Evolutionary conservation across 2,888 invertebrate species (phyloP), one percentile per base, ranked within the genome.

Genomic region (Plebejus melissa): DNA sequence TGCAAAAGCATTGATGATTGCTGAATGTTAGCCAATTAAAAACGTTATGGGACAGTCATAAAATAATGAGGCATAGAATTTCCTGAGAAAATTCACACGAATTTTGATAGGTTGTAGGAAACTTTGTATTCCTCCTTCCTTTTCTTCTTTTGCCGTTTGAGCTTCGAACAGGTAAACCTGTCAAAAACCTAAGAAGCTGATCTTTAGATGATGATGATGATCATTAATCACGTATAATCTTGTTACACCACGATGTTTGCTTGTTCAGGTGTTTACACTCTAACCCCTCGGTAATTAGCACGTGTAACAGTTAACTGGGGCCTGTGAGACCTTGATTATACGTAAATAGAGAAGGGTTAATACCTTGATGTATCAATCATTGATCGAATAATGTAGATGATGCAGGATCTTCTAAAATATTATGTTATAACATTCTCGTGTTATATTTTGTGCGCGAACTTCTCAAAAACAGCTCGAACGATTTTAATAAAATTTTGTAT

Each of bases 171-270:
- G 38, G 6, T 6, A 38, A 38, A 6, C 38, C 38, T 41, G 2
- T 41, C 41, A 41, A 41, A 41, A 41, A 58, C 22, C 7, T 7
- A 22, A 22, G 58, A 9, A 28, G 22, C n/a, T 22, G n/a, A 46
- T 46, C 46, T 58, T 58, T 28, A n/a, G 7, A 58, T 65, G 65
- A 32, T 65, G 28, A 32, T 32, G 13, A 32, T 65, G 1, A 65
- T 65, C 65, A 32, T 65, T 65, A 36, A 65, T 65, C 32, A 65
- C 36, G 4, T 11, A 28, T 36, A 65, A 65, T 65, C 65, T 65
- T 65, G 65, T 65, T 65, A 65, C 65, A 65, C 65, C 65, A 32
- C 65, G 65, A 65, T 36, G 65, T 65, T 65, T 65, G 65, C 65
- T 36, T 36, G 32, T 65, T 65, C 65, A 65, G 36, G 65, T 65